Evolutionary conservation across 2,888 invertebrate species (phyloP), one percentile per base, ranked within the genome.

Genomic region (Aphrophora alni): DNA sequence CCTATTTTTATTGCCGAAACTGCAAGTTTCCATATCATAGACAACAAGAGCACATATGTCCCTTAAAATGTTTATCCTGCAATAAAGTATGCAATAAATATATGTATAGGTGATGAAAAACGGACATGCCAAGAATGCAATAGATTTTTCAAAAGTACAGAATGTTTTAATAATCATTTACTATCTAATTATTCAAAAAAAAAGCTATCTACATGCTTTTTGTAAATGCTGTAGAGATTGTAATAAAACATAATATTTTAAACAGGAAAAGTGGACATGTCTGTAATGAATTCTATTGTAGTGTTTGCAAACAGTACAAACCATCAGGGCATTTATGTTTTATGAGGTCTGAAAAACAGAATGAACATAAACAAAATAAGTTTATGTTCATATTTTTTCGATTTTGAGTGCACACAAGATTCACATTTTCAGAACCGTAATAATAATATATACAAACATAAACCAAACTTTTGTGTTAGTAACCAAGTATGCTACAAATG

Each of bases 351-450:
- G 74, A 33, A 14, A 75, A 4, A 0, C 21, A 1, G 8, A 33
- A 8, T 33, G 3, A 5, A 33, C 5, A 33, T 3, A 33, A 33
- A 8, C 3, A 33, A 8, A 33, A 33, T 33, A 33, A 33, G 12
- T 38, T 38, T 10, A 7, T 38, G 21, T 38, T 38, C 3, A 28
- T 75, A 44, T n/a, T 75, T 75, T 44, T 75, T 75, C 26, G 75
- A 75, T 26, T 75, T 75, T 21, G 38, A 21, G 24, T 75, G 75
- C 25, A 75, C 38, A 38, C 38, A 38, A 28, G 38, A 38, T 24
- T 24, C 25, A 3, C 44, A 21, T 0, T 25, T 38, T 17, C 38
- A n/a, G 25, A 24, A 38, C 38, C 12, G 24, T 0, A 25, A 44
- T 10, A 27, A 44, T 10, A 27, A 17, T 21, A 7, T 59, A 1